Evolutionary conservation across 2,888 invertebrate species (phyloP), one percentile per base, ranked within the genome.

Genomic region (Drosophila rubida): DNA sequence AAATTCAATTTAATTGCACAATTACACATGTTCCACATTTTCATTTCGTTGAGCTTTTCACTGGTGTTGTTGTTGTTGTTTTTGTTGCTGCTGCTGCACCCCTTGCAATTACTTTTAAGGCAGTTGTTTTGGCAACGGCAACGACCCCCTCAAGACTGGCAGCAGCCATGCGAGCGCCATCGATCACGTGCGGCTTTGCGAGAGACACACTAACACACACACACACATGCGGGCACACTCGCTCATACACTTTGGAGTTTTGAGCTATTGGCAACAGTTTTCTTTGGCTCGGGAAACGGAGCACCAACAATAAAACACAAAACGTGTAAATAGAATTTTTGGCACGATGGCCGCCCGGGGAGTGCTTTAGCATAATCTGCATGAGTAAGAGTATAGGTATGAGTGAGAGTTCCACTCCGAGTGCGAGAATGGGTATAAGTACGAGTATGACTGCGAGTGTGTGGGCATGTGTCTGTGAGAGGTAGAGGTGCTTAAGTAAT

Each of bases 1-100:
- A 90, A 90, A 91, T 91, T 91, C 90, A 91, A 91, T 91, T 91
- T 91, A 91, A 91, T 90, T 90, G 87, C 87, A 78, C 86, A 85
- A 90, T 90, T 90, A 90, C 90, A 90, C 83, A 82, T 90, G 90
- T 87, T 80, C 69, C 74, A 73, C 76, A 84, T 81, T 82, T 80
- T 55, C 75, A 85, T 76, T 69, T 78, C 58, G 67, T 61, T 45
- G 64, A 66, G 69, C 51, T 45, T 46, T 39, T 39, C 13, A 44
- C 25, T 57, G 48, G 13, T 23, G 41, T 59, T 49, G 46, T 46
- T 35, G 48, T 50, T 49, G 58, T 25, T 60, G 65, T 55, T 58
- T 13, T 51, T 68, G 66, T 6, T 69, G 64, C 7, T 51, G 70
- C 23, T 65, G 73, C 19, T 85, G 88, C 84, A 80, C 86, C 84